Evolutionary conservation across 2,888 invertebrate genomes (phyloP).

Genomic region (Lomographa bimaculata): DNA sequence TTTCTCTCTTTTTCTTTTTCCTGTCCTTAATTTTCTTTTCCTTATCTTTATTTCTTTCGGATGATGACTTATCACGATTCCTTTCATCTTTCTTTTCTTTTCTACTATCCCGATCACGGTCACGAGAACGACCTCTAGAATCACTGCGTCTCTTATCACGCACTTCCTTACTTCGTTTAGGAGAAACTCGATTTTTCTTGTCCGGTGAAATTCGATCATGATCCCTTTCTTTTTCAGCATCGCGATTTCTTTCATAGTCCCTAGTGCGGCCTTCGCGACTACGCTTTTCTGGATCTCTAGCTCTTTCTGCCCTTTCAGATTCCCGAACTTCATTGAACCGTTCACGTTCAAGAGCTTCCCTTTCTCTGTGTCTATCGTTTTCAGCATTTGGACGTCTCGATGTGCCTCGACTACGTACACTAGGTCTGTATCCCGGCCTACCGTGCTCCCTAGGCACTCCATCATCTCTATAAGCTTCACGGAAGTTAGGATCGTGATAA

Average conservation of each 20-base stretch:
- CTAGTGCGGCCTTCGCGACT: conserved; percentile 40
- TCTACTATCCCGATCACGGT: conserved; percentile 79
- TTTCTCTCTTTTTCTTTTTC: conserved; percentile 80
- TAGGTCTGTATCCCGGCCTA: conserved; percentile 59
- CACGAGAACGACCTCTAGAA: conserved; percentile 72
- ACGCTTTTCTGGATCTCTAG: conserved; percentile 49
- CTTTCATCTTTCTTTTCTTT: conserved; percentile 81
- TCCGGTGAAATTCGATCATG: conserved; percentile 70
- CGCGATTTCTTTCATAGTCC: conserved; percentile 60
- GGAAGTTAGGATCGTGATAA: conserved; percentile 67
- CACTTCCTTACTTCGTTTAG: conserved; percentile 65
- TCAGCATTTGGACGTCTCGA: conserved; percentile 66
- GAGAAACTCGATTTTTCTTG: conserved; percentile 62
- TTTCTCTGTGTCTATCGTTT: conserved; percentile 69
- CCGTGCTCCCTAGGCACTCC: conserved; percentile 54
- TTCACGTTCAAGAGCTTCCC: conserved; percentile 68
- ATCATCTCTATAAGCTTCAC: conserved; percentile 69
- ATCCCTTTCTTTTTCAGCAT: conserved; percentile 72
- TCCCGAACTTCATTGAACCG: conserved; percentile 69
- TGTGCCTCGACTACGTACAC: conserved; percentile 55
- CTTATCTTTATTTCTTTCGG: conserved; percentile 80
- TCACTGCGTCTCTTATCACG: conserved; percentile 75
- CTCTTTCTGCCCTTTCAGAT: conserved; percentile 64
- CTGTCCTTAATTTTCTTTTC: conserved; percentile 78
- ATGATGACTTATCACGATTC: conserved; percentile 64